phyloP scores from a whole-genome alignment of 2,113 vertebrate species.

The Neotragus moschatus region DNA sequence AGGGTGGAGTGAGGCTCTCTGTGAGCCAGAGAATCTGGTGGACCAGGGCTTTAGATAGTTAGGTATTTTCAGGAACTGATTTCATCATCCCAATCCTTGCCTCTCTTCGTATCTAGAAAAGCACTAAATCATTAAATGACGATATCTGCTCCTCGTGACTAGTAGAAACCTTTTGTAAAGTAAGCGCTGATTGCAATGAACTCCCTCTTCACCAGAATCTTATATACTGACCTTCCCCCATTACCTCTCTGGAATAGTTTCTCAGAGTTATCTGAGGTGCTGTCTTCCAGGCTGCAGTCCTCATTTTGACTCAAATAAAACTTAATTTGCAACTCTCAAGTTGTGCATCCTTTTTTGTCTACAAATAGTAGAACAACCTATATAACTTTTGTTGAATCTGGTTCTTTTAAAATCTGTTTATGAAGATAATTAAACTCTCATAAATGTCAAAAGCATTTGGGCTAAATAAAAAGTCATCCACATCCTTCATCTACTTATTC shows the following conservation, averaged over 20 bases:
- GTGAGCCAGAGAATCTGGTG: not conserved
- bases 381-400: not conserved
- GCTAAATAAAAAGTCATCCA: not conserved
- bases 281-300: not conserved
- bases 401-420: constrained; percentile 17
- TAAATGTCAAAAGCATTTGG: not conserved
- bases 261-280: not conserved
- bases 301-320: not conserved
- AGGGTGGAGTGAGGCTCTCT: not conserved
- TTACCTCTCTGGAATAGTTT: not conserved
- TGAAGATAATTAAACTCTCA: not conserved
- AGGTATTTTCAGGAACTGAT: not conserved
- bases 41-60: not conserved
- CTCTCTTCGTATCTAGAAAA: not conserved
- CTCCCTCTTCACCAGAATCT: not conserved
- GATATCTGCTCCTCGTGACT: not conserved
- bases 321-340: not conserved
- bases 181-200: not conserved
- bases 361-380: not conserved
- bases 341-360: not conserved
- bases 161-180: not conserved
- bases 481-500: not conserved
- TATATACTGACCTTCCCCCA: not conserved
- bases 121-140: not conserved
- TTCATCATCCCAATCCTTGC: not conserved